A percentile compares a stretch with the other conserved stretches of the same genome.
These are phyloP conservation scores for Macaria liturata DNA, from an alignment of 2,888 invertebrate species.

Conservation along the genomic window DNA sequence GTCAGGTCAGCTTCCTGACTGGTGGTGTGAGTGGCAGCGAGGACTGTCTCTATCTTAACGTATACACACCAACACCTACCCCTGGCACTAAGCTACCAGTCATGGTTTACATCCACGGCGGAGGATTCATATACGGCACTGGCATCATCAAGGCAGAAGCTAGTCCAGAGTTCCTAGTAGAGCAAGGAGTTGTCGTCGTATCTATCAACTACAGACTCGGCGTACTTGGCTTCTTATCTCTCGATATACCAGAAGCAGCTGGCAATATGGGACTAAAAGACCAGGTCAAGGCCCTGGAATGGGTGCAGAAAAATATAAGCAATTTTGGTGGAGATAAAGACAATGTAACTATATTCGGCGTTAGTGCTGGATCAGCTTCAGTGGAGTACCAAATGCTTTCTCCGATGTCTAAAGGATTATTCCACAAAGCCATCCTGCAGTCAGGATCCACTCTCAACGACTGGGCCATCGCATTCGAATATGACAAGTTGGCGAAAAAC, in stretches of 20 bases:
- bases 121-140: conserved; percentile 58
- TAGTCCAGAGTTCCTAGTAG: conserved; percentile 63
- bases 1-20: conserved; percentile 42
- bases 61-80: conserved; percentile 54
- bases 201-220: conserved; percentile 68
- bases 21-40: conserved; percentile 49
- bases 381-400: conserved; percentile 57
- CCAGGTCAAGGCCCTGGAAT: conserved; percentile 59
- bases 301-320: conserved; percentile 58
- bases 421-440: conserved; percentile 60
- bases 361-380: conserved; percentile 57
- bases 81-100: conserved; percentile 46
- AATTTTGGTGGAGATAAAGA: conserved; percentile 56
- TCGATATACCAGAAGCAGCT: conserved; percentile 55
- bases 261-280: conserved; percentile 70
- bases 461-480: conserved; percentile 52
- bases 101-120: conserved; percentile 66
- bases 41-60: conserved; percentile 66
- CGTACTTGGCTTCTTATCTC: conserved; percentile 61
- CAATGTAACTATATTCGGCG: conserved; percentile 58
- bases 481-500: conserved; percentile 38
- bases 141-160: conserved; percentile 50
- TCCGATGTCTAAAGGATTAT: conserved; percentile 50
- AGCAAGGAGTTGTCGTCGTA: conserved; percentile 60
- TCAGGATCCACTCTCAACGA: conserved; percentile 57